These are phyloP conservation scores for Enteromius unitaeniatus DNA, from an alignment of 2,797 vertebrate genomes.

Conservation along the genomic window DNA sequence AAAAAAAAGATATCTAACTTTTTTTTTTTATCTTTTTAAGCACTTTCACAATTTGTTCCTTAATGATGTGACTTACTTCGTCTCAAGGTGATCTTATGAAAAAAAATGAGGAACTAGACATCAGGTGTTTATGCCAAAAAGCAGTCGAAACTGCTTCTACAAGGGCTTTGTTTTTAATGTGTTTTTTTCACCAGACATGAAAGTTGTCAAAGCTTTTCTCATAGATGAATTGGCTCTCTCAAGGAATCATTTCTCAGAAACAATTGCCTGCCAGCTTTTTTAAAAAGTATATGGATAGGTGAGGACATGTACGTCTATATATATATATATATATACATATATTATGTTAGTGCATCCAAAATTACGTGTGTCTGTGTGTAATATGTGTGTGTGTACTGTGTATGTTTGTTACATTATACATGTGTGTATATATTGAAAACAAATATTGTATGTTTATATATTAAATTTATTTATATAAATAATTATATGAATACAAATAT, in stretches of 20 bases:
- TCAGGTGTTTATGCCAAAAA: slow-evolving; percentile 37
- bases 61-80: slow-evolving; percentile 11
- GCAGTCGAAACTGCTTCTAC: slow-evolving; percentile 23
- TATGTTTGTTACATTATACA: too few species aligned
- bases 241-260: slow-evolving; percentile 32
- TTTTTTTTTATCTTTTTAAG: not conserved
- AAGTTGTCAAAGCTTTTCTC: slow-evolving; percentile 41
- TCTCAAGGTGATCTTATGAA: slow-evolving; percentile 47
- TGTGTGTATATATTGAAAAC: too few species aligned
- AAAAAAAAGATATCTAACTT: slow-evolving; percentile 22
- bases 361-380: too few species aligned
- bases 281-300: not conserved
- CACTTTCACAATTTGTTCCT: slow-evolving; percentile 20
- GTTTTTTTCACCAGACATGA: slow-evolving; percentile 27
- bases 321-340: too few species aligned
- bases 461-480: too few species aligned
- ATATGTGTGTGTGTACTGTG: too few species aligned
- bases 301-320: not conserved
- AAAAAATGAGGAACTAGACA: slow-evolving; percentile 43
- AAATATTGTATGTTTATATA: too few species aligned
- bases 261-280: not conserved
- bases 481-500: too few species aligned
- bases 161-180: slow-evolving; percentile 32
- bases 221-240: slow-evolving; percentile 41
- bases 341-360: too few species aligned